phyloP scores from a whole-genome alignment of 2,888 invertebrate species.

The Notocelia uddmanniana region DNA sequence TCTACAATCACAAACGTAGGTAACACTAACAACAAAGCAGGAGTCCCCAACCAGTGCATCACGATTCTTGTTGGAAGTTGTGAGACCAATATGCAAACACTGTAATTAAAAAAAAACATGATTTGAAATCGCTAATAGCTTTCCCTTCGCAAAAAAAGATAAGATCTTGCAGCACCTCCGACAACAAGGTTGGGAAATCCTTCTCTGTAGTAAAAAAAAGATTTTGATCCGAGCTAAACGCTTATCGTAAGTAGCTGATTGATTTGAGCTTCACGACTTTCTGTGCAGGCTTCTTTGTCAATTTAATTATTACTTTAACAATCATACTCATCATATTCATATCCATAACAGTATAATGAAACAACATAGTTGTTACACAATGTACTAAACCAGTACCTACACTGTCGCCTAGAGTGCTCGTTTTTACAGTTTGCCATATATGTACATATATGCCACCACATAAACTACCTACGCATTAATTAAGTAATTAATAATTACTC shows the following conservation, averaged over 20 bases:
- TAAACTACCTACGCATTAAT: slow-evolving; percentile 25
- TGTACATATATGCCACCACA: slow-evolving; percentile 4
- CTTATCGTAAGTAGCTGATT: neutral
- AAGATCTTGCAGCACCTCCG: neutral
- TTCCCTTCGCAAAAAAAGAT: no score
- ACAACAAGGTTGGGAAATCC: neutral
- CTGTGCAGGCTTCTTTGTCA: slow-evolving; percentile 40
- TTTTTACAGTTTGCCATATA: slow-evolving; percentile 43
- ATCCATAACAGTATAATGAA: slow-evolving; percentile 52
- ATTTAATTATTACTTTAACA: slow-evolving; percentile 37
- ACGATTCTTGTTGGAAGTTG: neutral
- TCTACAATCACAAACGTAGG: neutral
- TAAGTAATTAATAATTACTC: slow-evolving; percentile 41
- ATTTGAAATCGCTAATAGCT: neutral
- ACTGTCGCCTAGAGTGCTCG: slow-evolving; percentile 54
- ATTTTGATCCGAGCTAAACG: neutral
- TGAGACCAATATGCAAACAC: neutral
- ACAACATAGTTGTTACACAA: slow-evolving; percentile 83
- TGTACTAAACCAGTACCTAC: slow-evolving; percentile 80
- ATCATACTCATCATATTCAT: slow-evolving; percentile 28
- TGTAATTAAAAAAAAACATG: neutral
- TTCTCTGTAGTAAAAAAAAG: neutral
- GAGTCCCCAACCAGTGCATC: neutral
- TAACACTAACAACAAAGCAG: neutral
- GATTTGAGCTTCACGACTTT: slow-evolving; percentile 20